These are phyloP conservation scores for Aratinga solstitialis DNA, from an alignment of 2,797 vertebrate genomes.

Conservation along the genomic window DNA sequence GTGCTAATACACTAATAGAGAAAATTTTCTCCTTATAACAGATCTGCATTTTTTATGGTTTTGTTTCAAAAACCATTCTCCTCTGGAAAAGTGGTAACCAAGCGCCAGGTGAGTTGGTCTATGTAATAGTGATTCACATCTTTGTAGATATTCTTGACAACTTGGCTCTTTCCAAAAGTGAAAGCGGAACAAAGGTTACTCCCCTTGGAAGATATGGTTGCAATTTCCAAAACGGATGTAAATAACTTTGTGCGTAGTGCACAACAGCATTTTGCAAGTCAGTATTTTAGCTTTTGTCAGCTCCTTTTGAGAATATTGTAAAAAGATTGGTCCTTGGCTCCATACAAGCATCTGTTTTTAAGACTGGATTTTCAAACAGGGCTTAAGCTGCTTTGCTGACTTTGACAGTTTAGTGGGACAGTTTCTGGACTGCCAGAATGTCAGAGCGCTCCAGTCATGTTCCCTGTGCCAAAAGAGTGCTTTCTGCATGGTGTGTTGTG, in stretches of 20 bases:
- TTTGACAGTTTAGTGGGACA: not conserved
- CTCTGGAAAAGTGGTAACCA: conserved; percentile 91
- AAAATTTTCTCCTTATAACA: conserved; percentile 67
- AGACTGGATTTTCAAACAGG: not conserved
- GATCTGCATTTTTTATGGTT: conserved; percentile 91
- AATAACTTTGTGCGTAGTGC: not conserved
- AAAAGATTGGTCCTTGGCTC: not conserved
- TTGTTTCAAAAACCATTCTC: conserved; percentile 99
- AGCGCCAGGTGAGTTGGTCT: conserved; percentile 84
- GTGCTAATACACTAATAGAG: not conserved
- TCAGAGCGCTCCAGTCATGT: rapidly evolving
- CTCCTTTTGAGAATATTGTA: not conserved
- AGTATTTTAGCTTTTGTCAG: not conserved
- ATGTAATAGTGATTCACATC: not conserved
- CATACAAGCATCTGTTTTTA: not conserved
- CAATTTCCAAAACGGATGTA: not conserved
- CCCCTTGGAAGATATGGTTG: not conserved
- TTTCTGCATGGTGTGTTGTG: rapidly evolving
- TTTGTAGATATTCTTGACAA: not conserved
- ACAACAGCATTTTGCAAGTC: not conserved
- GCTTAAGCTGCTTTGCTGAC: not conserved
- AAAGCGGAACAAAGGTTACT: not conserved
- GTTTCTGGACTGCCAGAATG: not conserved
- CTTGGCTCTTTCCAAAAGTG: not conserved
- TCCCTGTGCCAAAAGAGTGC: not conserved